Evolutionary conservation across 1,140 invertebrate genomes (phyloP).

Genomic region (Aplysia californica): DNA sequence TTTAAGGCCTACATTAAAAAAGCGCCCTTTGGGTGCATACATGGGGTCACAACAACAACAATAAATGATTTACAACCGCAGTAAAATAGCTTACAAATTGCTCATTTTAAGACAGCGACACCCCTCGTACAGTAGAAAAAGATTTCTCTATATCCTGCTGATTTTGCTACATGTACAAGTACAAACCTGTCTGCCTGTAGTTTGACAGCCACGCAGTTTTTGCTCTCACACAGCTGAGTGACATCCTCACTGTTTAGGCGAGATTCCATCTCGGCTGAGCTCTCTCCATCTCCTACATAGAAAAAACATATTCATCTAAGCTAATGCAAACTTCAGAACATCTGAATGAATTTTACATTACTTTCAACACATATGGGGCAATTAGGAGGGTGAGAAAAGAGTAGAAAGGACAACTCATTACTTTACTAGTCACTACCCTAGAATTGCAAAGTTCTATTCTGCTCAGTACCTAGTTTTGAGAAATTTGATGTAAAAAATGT

Average conservation of each 20-base stretch:
- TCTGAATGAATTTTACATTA: neutral
- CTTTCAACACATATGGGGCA: neutral
- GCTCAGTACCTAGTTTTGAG: too few species aligned
- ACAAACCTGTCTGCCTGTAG: conserved; percentile 8
- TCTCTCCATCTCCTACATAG: conserved; percentile 5
- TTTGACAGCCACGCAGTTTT: conserved; percentile 11
- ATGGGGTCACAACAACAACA: too few species aligned
- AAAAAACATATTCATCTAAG: neutral
- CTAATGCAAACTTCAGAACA: neutral
- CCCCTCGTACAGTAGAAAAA: neutral
- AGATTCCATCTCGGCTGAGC: conserved; percentile 15
- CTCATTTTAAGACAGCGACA: too few species aligned
- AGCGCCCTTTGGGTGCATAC: neutral
- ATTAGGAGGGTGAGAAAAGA: neutral
- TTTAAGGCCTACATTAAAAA: neutral
- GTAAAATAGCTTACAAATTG: too few species aligned
- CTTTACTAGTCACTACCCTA: too few species aligned
- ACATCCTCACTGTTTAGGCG: conserved; percentile 13
- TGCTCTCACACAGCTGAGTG: conserved; percentile 1
- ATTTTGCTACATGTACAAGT: neutral
- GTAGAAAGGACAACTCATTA: neutral
- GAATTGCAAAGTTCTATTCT: too few species aligned
- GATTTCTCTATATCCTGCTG: too few species aligned
- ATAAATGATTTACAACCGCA: neutral
- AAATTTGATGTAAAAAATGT: too few species aligned